Evolutionary conservation across 2,888 invertebrate genomes (phyloP).

Genomic region (Metellina segmentata): DNA sequence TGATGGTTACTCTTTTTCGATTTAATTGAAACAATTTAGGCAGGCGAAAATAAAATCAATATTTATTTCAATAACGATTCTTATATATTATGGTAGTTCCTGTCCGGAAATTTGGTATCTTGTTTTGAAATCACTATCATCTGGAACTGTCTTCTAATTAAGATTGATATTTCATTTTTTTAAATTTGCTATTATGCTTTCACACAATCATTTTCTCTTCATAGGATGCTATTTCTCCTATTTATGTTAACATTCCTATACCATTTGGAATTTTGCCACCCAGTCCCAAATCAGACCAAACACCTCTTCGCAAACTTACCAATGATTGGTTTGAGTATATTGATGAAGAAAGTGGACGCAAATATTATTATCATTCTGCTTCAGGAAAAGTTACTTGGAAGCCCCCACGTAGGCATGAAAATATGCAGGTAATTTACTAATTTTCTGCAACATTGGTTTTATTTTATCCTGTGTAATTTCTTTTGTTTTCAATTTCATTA

Average conservation of each 20-base stretch:
- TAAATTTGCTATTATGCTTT: not conserved
- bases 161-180: not conserved
- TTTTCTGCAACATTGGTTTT: too few relatives aligned
- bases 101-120: too few relatives aligned
- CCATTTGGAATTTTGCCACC: slow-evolving; percentile 71
- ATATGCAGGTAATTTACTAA: slow-evolving; percentile 52
- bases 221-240: slow-evolving; percentile 65
- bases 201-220: slow-evolving; percentile 5
- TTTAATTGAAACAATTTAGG: too few relatives aligned
- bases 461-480: too few relatives aligned
- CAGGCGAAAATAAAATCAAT: too few relatives aligned
- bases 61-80: too few relatives aligned
- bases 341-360: slow-evolving; percentile 79
- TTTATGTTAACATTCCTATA: slow-evolving; percentile 73
- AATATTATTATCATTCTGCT: slow-evolving; percentile 80
- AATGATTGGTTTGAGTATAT: slow-evolving; percentile 81
- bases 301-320: slow-evolving; percentile 73
- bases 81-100: too few relatives aligned
- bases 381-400: slow-evolving; percentile 81
- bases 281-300: slow-evolving; percentile 61
- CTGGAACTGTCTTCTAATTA: too few relatives aligned
- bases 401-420: slow-evolving; percentile 79
- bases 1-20: too few relatives aligned
- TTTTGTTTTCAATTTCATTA: too few relatives aligned
- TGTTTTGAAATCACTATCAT: not conserved